Base-by-base conservation (phyloP, 2,797 vertebrate species). In the Gorsachius magnificus region DNA sequence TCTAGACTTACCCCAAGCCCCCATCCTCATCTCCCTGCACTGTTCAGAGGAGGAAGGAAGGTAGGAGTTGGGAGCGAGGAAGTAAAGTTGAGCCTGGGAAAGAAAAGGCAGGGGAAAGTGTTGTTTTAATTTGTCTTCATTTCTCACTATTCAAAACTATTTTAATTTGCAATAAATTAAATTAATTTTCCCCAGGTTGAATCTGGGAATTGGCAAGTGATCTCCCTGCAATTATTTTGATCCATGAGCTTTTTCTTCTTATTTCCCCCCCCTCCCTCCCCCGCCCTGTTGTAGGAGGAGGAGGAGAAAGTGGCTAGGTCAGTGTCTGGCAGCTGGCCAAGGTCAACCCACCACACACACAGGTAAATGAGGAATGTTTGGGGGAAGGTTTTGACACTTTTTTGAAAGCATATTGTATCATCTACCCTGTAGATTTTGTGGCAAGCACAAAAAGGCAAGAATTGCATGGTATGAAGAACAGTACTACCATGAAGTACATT, bases 11-110 rank as follows among this genome's bases (percentile, higher is more conserved):
- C 2, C 8, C 10, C 28, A 48, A 65, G 14, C 36, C 11, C 13
- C 4, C 7, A 21, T 48, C 13, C 5, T 15, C 16, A 25, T 38
- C 6, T 57, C 28, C 18, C 25, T 70, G 6, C 43, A 7, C 14
- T 2, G 7, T 9, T 10, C 8, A 13, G 28, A 8, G 4, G 1
- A 71, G 21, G 6, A 79, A 1, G 7, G 0, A 20, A 51, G 25
- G 12, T 65, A 53, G 6, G 25, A 48, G 8, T 12, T n/a, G 18
- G 29, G 29, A 53, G 3, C 9, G 3, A 68, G 5, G 3, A 2
- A 51, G 2, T 60, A 21, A 65, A 72, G 16, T 4, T 64, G 21
- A 80, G 12, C 11, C 13, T 69, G 11, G 19, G 29, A 2, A 76
- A 80, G 3, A 76, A 92, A 53, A 85, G 2, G 3, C 16, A 41